Evolutionary conservation across 2,797 vertebrate species (phyloP).

Genomic region (Choloepus didactylus): DNA sequence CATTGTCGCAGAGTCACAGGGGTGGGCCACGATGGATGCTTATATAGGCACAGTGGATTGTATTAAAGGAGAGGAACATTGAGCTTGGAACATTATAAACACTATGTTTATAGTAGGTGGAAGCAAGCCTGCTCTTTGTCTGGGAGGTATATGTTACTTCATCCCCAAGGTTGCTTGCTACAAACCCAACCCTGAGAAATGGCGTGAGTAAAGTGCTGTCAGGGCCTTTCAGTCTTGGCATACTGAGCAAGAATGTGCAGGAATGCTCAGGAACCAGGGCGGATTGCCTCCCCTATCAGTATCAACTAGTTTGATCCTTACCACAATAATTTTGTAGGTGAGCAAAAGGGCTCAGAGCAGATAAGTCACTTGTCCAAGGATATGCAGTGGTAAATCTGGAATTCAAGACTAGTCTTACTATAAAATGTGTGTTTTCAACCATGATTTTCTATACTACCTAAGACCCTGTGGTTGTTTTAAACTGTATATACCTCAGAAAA

Average conservation of each 20-base stretch:
- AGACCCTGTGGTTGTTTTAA: background rate
- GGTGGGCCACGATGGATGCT: background rate
- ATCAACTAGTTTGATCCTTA: constrained; percentile 52
- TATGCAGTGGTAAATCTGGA: constrained; percentile 42
- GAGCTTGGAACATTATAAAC: background rate
- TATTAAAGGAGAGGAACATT: background rate
- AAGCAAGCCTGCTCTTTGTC: constrained; percentile 53
- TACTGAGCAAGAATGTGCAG: background rate
- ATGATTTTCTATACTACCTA: constrained; percentile 38
- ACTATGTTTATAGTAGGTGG: constrained; percentile 36
- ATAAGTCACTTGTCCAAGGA: constrained; percentile 40
- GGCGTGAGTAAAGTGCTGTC: background rate
- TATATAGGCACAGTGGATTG: background rate
- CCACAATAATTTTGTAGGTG: constrained; percentile 32
- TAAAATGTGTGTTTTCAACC: constrained; percentile 53
- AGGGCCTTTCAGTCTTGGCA: constrained; percentile 42
- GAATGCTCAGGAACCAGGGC: background rate
- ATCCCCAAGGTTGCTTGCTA: constrained; percentile 41
- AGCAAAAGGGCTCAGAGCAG: constrained; percentile 17
- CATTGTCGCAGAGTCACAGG: background rate
- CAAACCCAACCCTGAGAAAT: constrained; percentile 32
- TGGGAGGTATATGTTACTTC: constrained; percentile 6
- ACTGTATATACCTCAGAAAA: too few relatives aligned
- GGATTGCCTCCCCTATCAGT: background rate
- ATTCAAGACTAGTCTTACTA: constrained; percentile 54